Evolutionary conservation across 2,888 invertebrate genomes (phyloP), one percentile per base, ranked within the genome.

Genomic region (Machimus rusticus): DNA sequence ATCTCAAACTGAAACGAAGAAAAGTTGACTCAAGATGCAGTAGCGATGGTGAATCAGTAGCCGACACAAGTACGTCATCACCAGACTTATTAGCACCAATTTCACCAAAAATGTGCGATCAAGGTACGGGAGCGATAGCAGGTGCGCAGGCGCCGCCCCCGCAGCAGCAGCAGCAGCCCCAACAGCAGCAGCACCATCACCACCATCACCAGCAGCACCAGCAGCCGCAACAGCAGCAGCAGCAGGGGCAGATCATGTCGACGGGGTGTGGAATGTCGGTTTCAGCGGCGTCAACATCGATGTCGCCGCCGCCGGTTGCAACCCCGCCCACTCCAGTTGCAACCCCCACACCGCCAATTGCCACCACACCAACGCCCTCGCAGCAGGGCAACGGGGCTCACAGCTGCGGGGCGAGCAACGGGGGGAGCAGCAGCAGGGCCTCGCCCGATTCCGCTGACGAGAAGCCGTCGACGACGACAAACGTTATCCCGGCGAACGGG

Each of bases 11-110:
- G 94, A 98, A 98, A 95, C 96, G 98, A 95, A 97, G 98, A 95
- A 98, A 98, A 95, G 97, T 98, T 93, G 98, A 98, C 95, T 98
- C 98, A 94, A 95, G 98, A 94, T 97, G 98, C 95, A 97, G 97
- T 94, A 97, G 97, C 94, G 98, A 98, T 96, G 98, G 98, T 96
- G 98, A 97, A 94, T 97, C 97, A 93, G 96, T 97, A 94, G 97
- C 97, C 93, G 98, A 98, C 94, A 97, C 97, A 93, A 97, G 97
- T 93, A 97, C 97, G 93, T 97, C 97, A 93, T 98, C 97, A 92
- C 97, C 97, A 93, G 97, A 97, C 94, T 95, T 96, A 91, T 94
- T 95, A 91, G 96, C 96, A 93, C 97, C 97, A 92, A 95, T 96
- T 93, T 97, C 97, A 92, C 97, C 97, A 92, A 95, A 95, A 94